Evolutionary conservation across 2,113 vertebrate species (phyloP), one percentile per base, ranked within the genome.

Genomic region (Hydropotes inermis): DNA sequence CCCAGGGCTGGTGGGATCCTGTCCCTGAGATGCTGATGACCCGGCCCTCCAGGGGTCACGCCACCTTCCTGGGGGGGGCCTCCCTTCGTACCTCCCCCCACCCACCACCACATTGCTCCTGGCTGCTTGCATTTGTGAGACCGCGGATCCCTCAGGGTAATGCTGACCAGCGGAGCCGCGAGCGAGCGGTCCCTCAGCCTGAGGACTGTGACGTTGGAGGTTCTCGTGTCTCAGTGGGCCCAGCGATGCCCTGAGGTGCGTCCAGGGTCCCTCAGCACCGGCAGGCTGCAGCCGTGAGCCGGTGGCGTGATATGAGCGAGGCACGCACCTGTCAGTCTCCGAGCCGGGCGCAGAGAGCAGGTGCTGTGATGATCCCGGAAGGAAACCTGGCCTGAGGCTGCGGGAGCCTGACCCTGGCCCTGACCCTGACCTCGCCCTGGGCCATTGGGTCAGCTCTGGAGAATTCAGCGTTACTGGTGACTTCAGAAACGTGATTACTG

Each of bases 11-110:
- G 23, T 1, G 43, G 39, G 52, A 14, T 39, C 0, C 4, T 9
- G 6, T 23, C 39, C 36, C 43, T 3, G 19, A 28, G 21, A 30
- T n/a, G 54, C 81, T 36, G 60, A 5, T 1, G 45, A 17, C 45
- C 7, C 0, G 1, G 30, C 30, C 79, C 47, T 52, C 33, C 1
- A 6, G 50, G 3, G 30, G 1, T 21, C 6, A 11, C 0, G 3
- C 79, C 1, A 11, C 17, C 30, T n/a, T 23, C 30, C 11, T 13
- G 50, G 19, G 67, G 47, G 79, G 79, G 47, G 6, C 50, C 50
- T 54, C 19, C 30, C 19, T 21, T 23, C 2, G 10, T 21, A 50
- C 12, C 47, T 50, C 47, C 47, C 12, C 47, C 47, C 0, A 15
- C 30, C 28, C 7, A 7, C 5, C 5, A 30, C 47, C 78, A 13